A percentile compares a stretch with the other conserved stretches of the same genome.
phyloP scores from a whole-genome alignment of 1,140 invertebrate genomes.

The Drosophila melanica region DNA sequence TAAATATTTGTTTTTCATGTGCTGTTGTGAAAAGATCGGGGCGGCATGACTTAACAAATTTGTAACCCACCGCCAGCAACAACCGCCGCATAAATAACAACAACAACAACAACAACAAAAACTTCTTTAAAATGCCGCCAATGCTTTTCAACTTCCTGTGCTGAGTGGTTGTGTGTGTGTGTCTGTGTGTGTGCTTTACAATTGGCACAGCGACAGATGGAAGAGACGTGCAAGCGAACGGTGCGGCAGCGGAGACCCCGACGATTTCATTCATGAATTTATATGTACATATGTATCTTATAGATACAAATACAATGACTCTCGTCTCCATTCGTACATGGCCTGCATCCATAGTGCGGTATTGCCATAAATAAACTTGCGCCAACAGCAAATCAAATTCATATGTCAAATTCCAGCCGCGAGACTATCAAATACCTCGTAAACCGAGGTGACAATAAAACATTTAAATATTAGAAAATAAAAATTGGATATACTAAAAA shows the following conservation, averaged over 20 bases:
- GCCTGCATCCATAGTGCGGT: slow-evolving; percentile 75
- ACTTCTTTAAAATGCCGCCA: slow-evolving; percentile 79
- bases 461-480: no score
- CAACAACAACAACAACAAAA: no score
- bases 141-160: slow-evolving; percentile 76
- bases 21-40: slow-evolving; percentile 71
- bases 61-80: slow-evolving; percentile 26
- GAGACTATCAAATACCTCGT: slow-evolving; percentile 12
- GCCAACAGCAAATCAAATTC: slow-evolving; percentile 27
- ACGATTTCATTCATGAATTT: slow-evolving; percentile 79
- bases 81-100: slow-evolving; percentile 22
- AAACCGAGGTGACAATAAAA: no score
- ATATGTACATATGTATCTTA: slow-evolving; percentile 54
- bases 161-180: slow-evolving; percentile 45
- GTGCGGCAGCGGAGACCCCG: slow-evolving; percentile 1
- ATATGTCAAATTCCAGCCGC: neutral
- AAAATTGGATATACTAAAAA: no score
- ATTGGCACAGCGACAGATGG: slow-evolving; percentile 57
- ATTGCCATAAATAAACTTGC: slow-evolving; percentile 73
- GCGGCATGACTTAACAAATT: slow-evolving; percentile 66
- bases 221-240: neutral
- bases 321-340: slow-evolving; percentile 61
- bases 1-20: slow-evolving; percentile 72
- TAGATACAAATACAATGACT: slow-evolving; percentile 66
- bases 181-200: slow-evolving; percentile 65